Base-by-base conservation (phyloP, 2,888 invertebrate species). In the Drosophila kuntzei region DNA sequence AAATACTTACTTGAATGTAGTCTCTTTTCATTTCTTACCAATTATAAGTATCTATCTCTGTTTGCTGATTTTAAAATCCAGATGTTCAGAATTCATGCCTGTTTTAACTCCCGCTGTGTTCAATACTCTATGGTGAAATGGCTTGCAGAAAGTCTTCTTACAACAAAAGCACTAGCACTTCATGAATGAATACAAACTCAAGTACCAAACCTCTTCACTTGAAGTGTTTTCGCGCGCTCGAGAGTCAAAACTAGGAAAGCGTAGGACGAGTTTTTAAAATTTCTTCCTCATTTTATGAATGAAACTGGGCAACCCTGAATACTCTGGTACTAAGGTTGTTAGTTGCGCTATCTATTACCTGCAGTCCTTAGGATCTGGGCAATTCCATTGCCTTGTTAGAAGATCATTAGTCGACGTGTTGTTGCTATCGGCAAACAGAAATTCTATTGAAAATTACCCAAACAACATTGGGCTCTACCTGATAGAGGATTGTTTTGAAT, bases 321-420 rank as follows among this genome's bases (percentile, higher is more conserved):
- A 20, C 25, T 14, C 29, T 25, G 53, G 20, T 29, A 7, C 27
- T n/a, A 18, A 36, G 16, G 7, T 12, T 25, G 51, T 63, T 75
- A 51, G 49, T 27, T 18, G 50, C 59, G 55, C 59, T 69, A 34
- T 49, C 55, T 43, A 46, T 62, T 66, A 63, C 71, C 76, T 54
- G 53, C 12, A 44, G 27, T 16, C 37, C 61, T 36, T 59, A 62
- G 68, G 67, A 80, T 71, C 71, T 86, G 76, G 78, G 83, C 82
- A 88, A 77, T 83, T 79, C 86, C 75, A 63, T 62, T 76, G 77
- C 62, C 90, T 90, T 91, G 91, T 92, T 91, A 92, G 87, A 92
- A 90, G 79, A 89, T 92, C 91, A 92, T 91, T 91, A 90, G 88
- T 78, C 78, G 50, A 62, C 62, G 53, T 63, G 55, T 67, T 76